Evolutionary conservation across 2,888 invertebrate species (phyloP), one percentile per base, ranked within the genome.

Genomic region (Macrophya alboannulata): DNA sequence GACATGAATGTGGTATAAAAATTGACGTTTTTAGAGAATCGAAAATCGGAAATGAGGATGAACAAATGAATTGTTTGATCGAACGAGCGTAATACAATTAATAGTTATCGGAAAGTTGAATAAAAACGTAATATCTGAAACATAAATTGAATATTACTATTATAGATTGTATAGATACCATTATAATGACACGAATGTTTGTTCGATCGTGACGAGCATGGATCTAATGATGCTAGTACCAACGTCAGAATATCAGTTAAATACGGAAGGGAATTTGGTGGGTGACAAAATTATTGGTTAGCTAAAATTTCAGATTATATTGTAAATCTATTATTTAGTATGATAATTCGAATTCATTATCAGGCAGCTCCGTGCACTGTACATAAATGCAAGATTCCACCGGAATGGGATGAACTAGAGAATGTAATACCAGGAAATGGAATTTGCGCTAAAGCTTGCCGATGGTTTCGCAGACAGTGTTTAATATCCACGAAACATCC

Each of bases 171-270:
- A 68, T 37, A 21, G 62, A 12, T 10, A 68, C 37, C 15, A 68
- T 4, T 25, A 68, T 37, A 37, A 68, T 37, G 37, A 68, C 6
- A 37, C 5, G 17, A 15, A 8, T 37, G 37, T 68, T 68, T 68
- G 17, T 15, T 37, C 37, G 25, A 21, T 74, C 8, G 15, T 21
- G n/a, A 74, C 3, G 31, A 76, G 59, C 4, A 90, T 90, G 90
- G 90, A 90, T 85, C 87, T 90, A 45, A 90, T 90, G 89, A 86
- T 88, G 59, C 89, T 89, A 59, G 88, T 90, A n/a, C 90, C 90
- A 4, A 85, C 88, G 48, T 76, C 79, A 84, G 43, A 77, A 17
- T 86, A 86, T 86, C 84, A 85, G 55, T 65, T 85, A 21, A 77
- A 77, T 31, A 4, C 55, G 51, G 37, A 77, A 17, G n/a, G 3